These are phyloP conservation scores for Mus pahari DNA, from an alignment of 2,113 vertebrate species.

Conservation along the genomic window DNA sequence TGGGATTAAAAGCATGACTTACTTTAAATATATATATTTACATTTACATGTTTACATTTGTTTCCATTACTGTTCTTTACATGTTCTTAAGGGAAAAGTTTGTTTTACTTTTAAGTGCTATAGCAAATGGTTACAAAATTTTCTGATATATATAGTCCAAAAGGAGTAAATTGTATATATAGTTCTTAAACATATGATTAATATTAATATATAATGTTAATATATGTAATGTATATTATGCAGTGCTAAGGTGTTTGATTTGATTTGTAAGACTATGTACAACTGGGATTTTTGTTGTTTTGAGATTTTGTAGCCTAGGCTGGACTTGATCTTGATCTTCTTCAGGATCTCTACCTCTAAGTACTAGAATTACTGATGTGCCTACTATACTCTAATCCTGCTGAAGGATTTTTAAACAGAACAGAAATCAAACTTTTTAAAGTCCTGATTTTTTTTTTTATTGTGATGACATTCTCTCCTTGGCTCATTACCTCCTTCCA, in stretches of 20 bases:
- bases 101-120: neutral
- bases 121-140: constrained; percentile 15
- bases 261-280: neutral
- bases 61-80: neutral
- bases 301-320: neutral
- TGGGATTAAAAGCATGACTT: neutral
- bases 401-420: constrained; percentile 32
- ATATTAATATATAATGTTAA: too few relatives aligned
- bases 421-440: constrained; percentile 6
- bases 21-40: neutral
- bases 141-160: neutral
- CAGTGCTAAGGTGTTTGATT: neutral
- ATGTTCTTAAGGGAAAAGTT: neutral
- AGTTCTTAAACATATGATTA: too few relatives aligned
- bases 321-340: neutral
- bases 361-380: neutral
- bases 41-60: too few relatives aligned
- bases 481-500: neutral
- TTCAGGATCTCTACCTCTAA: neutral
- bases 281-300: neutral
- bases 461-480: neutral
- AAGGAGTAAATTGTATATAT: too few relatives aligned
- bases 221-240: neutral
- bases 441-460: constrained; percentile 7
- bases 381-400: neutral